Evolutionary conservation across 2,113 vertebrate species (phyloP), one percentile per base, ranked within the genome.

Genomic region (Tichodroma muraria): DNA sequence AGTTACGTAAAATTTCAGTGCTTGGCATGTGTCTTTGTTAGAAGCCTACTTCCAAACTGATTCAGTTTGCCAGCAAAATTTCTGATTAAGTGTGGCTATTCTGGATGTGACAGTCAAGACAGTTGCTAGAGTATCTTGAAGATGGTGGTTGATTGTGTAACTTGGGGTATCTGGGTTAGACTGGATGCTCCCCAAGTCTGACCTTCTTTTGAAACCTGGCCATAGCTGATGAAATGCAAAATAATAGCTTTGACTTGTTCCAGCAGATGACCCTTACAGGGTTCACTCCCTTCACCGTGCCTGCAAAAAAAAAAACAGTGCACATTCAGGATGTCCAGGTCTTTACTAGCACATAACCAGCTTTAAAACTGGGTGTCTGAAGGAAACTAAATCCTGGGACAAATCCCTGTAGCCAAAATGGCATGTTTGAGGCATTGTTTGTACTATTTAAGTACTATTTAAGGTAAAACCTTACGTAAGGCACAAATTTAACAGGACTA

Each of bases 71-170:
- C 88, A 91, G 85, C 64, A 95, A 57, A 78, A 59, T 30, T 80
- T 78, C 37, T 77, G 21, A 53, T 81, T 23, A 61, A 50, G 2
- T 65, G 45, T 95, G 94, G 96, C 91, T 96, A 90, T 96, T 96
- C 94, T 71, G 68, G 94, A 94, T 76, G 85, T 86, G 95, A 93
- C 63, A 64, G 82, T 56, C 85, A 82, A 89, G 66, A 35, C 28
- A 47, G 21, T 84, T 88, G 76, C 61, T 88, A 18, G 65, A 83
- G 24, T 18, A 52, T 30, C 42, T 56, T 90, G 47, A 60, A 90
- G 35, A 53, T n/a, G 22, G 76, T 85, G 68, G 42, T 72, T 73
- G 56, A 27, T 63, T 72, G 54, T 91, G 47, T 89, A 68, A 80
- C 66, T 23, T 30, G 27, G 27, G 28, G 6, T 73, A 15, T 47